Evolutionary conservation across 2,888 invertebrate genomes (phyloP).

Genomic region (Tipula unca): DNA sequence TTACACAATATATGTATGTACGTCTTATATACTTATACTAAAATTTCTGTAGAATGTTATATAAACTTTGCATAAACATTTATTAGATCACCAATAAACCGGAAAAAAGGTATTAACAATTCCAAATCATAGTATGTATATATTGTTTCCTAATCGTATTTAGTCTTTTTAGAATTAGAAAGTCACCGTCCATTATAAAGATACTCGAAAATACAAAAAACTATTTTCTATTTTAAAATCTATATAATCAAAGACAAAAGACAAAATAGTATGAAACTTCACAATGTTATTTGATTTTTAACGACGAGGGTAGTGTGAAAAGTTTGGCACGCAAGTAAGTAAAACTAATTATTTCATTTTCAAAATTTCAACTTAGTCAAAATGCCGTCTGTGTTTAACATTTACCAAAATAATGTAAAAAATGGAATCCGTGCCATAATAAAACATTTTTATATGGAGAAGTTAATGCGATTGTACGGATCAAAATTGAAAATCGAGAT

Average conservation of each 20-base stretch:
- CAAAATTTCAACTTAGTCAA: too few species aligned
- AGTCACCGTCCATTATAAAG: background rate
- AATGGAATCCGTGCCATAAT: too few species aligned
- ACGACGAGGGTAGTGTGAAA: too few species aligned
- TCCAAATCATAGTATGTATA: background rate
- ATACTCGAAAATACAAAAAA: background rate
- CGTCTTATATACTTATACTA: background rate
- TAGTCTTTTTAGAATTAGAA: background rate
- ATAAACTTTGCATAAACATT: background rate
- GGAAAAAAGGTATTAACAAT: background rate
- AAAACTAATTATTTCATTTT: too few species aligned
- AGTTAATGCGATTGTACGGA: too few species aligned
- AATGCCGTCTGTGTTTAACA: too few species aligned
- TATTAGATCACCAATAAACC: background rate
- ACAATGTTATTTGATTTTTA: background rate
- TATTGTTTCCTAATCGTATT: background rate
- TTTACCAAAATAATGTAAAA: too few species aligned
- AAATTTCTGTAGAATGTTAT: background rate
- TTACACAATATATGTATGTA: background rate
- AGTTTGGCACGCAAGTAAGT: too few species aligned
- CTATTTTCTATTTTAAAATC: background rate
- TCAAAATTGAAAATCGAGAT: too few species aligned
- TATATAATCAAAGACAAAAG: background rate
- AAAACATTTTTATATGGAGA: too few species aligned
- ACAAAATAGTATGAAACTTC: background rate